These are phyloP conservation scores for Phoxinus phoxinus DNA, from an alignment of 2,113 vertebrate species.

Conservation along the genomic window DNA sequence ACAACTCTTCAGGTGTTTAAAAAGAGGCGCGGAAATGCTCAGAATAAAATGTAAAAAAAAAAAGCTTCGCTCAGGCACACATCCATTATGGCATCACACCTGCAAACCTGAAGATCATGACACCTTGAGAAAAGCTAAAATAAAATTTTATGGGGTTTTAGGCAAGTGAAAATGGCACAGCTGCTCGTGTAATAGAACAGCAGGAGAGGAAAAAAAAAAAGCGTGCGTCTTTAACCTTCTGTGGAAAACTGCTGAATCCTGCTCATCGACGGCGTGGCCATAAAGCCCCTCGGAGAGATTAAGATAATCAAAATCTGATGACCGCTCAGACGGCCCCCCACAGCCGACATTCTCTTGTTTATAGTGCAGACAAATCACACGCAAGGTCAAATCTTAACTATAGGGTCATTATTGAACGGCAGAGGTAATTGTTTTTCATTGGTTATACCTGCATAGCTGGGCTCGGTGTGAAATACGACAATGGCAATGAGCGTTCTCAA, in stretches of 20 bases:
- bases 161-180: conserved; percentile 57
- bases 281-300: conserved; percentile 50
- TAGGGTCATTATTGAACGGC: conserved; percentile 33
- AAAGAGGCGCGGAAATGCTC: conserved; percentile 9
- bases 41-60: too few species aligned
- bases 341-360: conserved; percentile 34
- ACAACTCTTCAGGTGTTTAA: neutral
- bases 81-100: conserved; percentile 52
- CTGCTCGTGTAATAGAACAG: conserved; percentile 56
- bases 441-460: conserved; percentile 27
- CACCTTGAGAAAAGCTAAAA: conserved; percentile 55
- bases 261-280: conserved; percentile 44
- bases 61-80: conserved; percentile 36
- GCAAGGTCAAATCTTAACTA: conserved; percentile 51
- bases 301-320: conserved; percentile 50
- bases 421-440: conserved; percentile 33
- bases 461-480: neutral
- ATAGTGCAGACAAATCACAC: conserved; percentile 33
- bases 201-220: conserved; percentile 39
- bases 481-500: conserved; percentile 19
- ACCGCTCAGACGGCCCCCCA: conserved; percentile 26
- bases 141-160: conserved; percentile 59
- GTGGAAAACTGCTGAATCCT: conserved; percentile 48
- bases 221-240: conserved; percentile 53
- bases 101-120: conserved; percentile 50